These are phyloP conservation scores for Empis stercorea DNA, from an alignment of 2,888 invertebrate species.

Conservation along the genomic window DNA sequence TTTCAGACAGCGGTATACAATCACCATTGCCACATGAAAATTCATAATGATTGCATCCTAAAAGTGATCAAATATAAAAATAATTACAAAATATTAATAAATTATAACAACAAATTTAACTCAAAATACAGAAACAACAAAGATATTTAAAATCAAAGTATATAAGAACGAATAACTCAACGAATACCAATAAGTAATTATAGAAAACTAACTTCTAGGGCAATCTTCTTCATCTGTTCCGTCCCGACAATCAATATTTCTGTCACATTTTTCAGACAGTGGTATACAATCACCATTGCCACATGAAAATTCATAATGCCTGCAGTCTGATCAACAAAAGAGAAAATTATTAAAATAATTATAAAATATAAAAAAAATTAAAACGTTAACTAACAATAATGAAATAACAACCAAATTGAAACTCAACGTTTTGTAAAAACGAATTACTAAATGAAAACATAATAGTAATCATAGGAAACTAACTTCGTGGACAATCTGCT, in stretches of 20 bases:
- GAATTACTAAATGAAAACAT: no score
- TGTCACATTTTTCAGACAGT: slow-evolving; percentile 44
- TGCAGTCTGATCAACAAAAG: no score
- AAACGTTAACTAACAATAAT: no score
- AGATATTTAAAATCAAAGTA: neutral
- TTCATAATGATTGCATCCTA: slow-evolving; percentile 21
- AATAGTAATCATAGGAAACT: no score
- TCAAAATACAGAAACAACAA: neutral
- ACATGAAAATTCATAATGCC: slow-evolving; percentile 52
- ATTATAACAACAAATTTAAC: no score
- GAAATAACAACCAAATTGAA: no score
- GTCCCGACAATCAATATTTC: slow-evolving; percentile 46
- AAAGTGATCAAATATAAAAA: neutral
- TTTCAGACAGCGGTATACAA: slow-evolving; percentile 42
- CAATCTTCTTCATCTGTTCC: slow-evolving; percentile 18
- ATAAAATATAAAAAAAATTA: no score
- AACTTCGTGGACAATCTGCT: no score
- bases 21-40: slow-evolving; percentile 48
- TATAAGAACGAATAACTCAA: neutral
- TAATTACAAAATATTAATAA: no score
- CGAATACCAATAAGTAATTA: no score
- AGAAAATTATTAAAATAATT: no score
- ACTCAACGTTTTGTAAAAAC: no score
- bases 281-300: slow-evolving; percentile 47
- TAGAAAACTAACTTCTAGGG: neutral